Evolutionary conservation across 2,888 invertebrate genomes (phyloP), one percentile per base, ranked within the genome.

Genomic region (Zaprionus obscuricornis): DNA sequence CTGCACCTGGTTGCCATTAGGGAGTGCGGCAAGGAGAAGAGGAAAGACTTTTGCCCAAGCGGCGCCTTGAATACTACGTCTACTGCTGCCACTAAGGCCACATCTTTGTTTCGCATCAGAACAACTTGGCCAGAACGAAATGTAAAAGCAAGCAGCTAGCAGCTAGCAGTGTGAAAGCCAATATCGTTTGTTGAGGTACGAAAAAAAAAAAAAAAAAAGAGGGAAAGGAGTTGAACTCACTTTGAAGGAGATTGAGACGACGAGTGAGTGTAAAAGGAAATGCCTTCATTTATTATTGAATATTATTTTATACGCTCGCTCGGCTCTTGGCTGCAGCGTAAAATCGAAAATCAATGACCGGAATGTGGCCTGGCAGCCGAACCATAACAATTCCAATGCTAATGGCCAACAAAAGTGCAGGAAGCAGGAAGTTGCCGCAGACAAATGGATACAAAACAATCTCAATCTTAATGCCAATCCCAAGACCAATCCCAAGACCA

Each of bases 401-500:
- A 79, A 79, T 79, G 74, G 78, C 71, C 49, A 11, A 45, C 50
- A 51, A 59, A 75, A 78, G 79, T 79, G 78, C 78, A 79, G 83
- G 84, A 79, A 74, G 78, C 78, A 79, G 83, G 84, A 79, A 74
- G 76, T 68, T 46, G 54, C 50, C 40, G 37, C 58, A 65, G 74
- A 79, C 76, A 76, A 83, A 76, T 83, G 72, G 67, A 45, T 47
- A 47, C 36, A n/a, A n/a, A n/a, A n/a, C n/a, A n/a, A n/a, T n/a
- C n/a, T n/a, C n/a, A n/a, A n/a, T n/a, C n/a, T n/a, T n/a, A n/a
- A n/a, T n/a, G 45, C 39, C 39, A 37, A 10, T 20, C 3, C 14
- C n/a, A n/a, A n/a, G n/a, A n/a, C 96, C 6, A 95, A 95, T 91
- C 92, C 94, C 6, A 93, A 94, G 59, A 92, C 92, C 70, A 96